These are phyloP conservation scores for Dendrocopos noguchii DNA, from an alignment of 2,113 vertebrate genomes.

Conservation along the genomic window DNA sequence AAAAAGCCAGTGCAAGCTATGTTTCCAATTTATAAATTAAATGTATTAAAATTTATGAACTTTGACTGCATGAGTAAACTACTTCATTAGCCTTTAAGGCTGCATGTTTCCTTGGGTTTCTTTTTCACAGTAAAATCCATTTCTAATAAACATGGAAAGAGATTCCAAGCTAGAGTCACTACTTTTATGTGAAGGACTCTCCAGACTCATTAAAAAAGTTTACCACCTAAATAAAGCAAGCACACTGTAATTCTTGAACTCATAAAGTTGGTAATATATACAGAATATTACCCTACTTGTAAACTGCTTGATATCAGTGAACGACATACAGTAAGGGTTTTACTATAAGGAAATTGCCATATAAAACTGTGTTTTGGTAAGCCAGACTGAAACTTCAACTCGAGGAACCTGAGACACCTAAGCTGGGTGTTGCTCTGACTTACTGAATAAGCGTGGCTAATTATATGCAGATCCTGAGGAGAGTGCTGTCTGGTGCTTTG, in stretches of 20 bases:
- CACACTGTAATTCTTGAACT: slow-evolving; percentile 55
- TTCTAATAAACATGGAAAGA: slow-evolving; percentile 66
- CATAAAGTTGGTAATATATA: slow-evolving; percentile 50
- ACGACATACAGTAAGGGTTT: neutral
- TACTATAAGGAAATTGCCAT: slow-evolving; percentile 51
- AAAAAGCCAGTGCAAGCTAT: slow-evolving; percentile 41
- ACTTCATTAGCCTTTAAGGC: slow-evolving; percentile 47
- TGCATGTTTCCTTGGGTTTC: slow-evolving; percentile 34
- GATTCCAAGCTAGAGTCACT: slow-evolving; percentile 56
- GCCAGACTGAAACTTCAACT: neutral
- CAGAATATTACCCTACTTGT: slow-evolving; percentile 39
- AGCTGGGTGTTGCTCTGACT: neutral
- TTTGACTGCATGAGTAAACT: slow-evolving; percentile 57
- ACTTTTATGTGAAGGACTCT: slow-evolving; percentile 67
- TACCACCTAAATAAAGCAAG: slow-evolving; percentile 70
- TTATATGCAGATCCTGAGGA: neutral
- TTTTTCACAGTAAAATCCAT: slow-evolving; percentile 35
- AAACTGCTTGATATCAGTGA: neutral
- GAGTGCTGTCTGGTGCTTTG: neutral
- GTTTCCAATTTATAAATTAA: slow-evolving; percentile 55
- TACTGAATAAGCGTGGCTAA: neutral
- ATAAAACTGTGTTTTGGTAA: slow-evolving; percentile 45
- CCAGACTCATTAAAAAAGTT: slow-evolving; percentile 71
- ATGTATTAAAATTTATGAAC: slow-evolving; percentile 62
- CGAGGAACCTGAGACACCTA: rapidly evolving